Percentiles rank a stretch among this genome's conserved stretches.
Evolutionary conservation across 1,140 invertebrate genomes (phyloP).

Genomic region (Oryctes rhinoceros): DNA sequence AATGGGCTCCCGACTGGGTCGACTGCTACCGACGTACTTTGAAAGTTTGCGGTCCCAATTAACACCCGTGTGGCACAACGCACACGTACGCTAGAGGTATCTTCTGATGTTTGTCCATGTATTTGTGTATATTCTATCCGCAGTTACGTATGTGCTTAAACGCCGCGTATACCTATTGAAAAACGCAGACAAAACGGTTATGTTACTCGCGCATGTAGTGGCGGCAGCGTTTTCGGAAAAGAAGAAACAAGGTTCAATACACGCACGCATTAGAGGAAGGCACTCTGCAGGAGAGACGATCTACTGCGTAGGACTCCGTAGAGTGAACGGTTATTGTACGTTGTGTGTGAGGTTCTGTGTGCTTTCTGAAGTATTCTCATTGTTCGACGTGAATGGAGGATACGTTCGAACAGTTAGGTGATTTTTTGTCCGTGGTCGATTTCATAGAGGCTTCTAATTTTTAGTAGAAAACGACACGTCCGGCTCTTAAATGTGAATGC

Average conservation of each 20-base stretch:
- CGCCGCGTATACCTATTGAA: constrained; percentile 16
- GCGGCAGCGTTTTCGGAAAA: constrained; percentile 19
- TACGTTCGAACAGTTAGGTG: constrained; percentile 10
- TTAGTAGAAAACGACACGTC: not conserved
- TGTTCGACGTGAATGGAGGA: constrained; percentile 13
- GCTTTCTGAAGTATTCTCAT: constrained; percentile 6
- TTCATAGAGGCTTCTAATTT: constrained; percentile 4
- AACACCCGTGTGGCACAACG: constrained; percentile 28
- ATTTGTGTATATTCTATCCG: not conserved
- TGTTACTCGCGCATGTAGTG: not conserved
- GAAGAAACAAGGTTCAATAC: constrained; percentile 24
- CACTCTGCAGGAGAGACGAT: not conserved
- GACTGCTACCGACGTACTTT: constrained; percentile 36
- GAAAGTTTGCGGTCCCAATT: constrained; percentile 24
- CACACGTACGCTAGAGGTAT: constrained; percentile 4
- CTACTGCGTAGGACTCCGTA: not conserved
- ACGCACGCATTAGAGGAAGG: not conserved
- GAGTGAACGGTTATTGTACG: constrained; percentile 19
- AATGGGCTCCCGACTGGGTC: constrained; percentile 32
- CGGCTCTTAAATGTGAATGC: not conserved
- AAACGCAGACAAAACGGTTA: constrained; percentile 18
- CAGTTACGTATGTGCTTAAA: constrained; percentile 4
- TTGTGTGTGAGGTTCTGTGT: constrained; percentile 27
- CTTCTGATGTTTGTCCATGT: constrained; percentile 13
- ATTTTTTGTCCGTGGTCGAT: constrained; percentile 7